phyloP scores from a whole-genome alignment of 2,113 vertebrate genomes.

The Hylia prasina region DNA sequence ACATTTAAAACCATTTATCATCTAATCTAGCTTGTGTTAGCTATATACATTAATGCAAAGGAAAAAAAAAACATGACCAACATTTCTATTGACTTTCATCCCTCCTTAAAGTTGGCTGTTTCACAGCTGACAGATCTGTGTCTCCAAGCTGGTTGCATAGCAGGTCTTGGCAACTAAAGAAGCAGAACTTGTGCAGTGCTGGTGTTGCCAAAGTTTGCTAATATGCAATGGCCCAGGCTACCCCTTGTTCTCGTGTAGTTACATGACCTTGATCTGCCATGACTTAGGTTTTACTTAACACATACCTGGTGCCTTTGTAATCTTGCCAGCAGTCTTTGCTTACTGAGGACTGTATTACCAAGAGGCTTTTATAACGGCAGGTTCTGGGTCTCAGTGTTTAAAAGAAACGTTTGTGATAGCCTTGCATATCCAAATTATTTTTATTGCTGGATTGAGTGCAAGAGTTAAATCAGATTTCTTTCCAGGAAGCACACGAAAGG shows the following conservation, averaged over 20 bases:
- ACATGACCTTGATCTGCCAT: neutral
- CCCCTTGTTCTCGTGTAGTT: neutral
- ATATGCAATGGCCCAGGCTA: neutral
- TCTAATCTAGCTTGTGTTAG: neutral
- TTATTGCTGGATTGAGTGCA: neutral
- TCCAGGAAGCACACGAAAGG: neutral
- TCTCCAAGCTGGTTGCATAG: neutral
- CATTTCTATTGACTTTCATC: neutral
- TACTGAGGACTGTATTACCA: neutral
- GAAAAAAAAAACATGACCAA: neutral
- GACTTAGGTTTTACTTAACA: neutral
- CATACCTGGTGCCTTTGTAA: neutral
- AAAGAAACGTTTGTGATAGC: neutral
- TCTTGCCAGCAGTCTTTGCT: neutral
- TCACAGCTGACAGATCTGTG: neutral
- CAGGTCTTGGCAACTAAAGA: neutral
- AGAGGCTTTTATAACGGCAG: neutral
- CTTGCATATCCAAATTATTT: neutral
- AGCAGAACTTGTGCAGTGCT: neutral
- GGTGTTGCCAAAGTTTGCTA: neutral
- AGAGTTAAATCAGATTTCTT: neutral
- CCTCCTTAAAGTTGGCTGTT: neutral
- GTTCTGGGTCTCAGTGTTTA: conserved; percentile 8
- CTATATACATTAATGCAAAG: neutral
- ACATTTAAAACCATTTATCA: neutral